Conservation (phyloP, 2,113 vertebrate species). For the Brienomyrus longianalis region DNA sequence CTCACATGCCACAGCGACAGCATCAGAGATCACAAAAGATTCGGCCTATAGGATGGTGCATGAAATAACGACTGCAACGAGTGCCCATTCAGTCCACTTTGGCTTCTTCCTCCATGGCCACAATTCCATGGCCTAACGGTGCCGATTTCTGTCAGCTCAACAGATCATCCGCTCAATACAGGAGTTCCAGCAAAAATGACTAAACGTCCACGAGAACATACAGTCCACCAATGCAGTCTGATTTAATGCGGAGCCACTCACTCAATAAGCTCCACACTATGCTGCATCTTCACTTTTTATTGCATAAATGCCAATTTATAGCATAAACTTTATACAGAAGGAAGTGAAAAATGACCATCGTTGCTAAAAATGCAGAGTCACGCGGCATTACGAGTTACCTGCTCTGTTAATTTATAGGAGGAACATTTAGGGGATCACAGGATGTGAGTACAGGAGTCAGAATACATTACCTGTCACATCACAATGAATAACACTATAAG, state of each 20-base stretch:
- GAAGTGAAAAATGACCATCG: background rate
- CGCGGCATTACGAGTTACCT: background rate
- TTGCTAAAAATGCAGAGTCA: background rate
- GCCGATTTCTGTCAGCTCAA: background rate
- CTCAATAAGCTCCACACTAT: background rate
- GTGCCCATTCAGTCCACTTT: background rate
- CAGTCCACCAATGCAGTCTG: background rate
- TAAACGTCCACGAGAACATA: slow-evolving; percentile 1
- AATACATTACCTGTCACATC: background rate
- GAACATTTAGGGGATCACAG: background rate
- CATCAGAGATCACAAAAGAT: background rate
- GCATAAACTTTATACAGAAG: background rate
- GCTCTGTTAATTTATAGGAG: background rate
- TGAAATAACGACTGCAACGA: background rate
- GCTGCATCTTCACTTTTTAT: background rate
- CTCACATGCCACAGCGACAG: background rate
- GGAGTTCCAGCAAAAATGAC: slow-evolving; percentile 21
- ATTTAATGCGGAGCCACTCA: background rate
- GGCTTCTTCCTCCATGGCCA: too few relatives aligned
- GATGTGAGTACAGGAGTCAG: background rate
- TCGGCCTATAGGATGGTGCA: too few relatives aligned
- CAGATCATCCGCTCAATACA: slow-evolving; percentile 11
- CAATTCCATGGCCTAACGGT: background rate
- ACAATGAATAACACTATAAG: background rate
- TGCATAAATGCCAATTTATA: background rate